Evolutionary conservation across 2,113 vertebrate species (phyloP).

Genomic region (Antechinus flavipes): DNA sequence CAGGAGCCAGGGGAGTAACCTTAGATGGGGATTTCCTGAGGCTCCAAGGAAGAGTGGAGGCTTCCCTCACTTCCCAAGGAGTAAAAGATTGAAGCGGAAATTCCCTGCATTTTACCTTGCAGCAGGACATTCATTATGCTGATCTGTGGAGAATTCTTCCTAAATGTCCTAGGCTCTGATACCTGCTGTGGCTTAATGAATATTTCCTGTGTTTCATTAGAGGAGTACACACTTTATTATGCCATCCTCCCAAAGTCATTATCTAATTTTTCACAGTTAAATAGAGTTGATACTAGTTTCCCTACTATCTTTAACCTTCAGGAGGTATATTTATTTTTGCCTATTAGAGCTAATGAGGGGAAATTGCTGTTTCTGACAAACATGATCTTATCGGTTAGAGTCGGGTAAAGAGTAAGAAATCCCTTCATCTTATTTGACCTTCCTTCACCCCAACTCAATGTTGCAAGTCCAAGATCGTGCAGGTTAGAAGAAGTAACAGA

Average conservation of each 20-base stretch:
- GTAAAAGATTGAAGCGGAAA: conserved; percentile 29
- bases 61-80: not conserved
- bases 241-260: not conserved
- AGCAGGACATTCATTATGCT: conserved; percentile 25
- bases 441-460: not conserved
- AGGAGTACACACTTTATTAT: not conserved
- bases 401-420: not conserved
- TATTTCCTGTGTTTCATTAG: not conserved
- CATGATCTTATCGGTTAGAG: not conserved
- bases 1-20: not conserved
- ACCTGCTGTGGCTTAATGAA: not conserved
- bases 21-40: conserved; percentile 11
- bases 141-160: not conserved
- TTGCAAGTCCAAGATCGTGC: not conserved
- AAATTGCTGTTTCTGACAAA: not conserved
- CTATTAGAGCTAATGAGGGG: not conserved
- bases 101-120: conserved; percentile 38
- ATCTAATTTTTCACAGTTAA: not conserved
- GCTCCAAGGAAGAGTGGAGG: not conserved
- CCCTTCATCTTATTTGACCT: not conserved
- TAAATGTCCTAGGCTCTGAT: not conserved
- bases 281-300: not conserved
- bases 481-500: not conserved
- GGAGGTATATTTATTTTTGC: not conserved
- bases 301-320: not conserved